phyloP scores from a whole-genome alignment of 2,888 invertebrate species.

The Sisyra terminalis region DNA sequence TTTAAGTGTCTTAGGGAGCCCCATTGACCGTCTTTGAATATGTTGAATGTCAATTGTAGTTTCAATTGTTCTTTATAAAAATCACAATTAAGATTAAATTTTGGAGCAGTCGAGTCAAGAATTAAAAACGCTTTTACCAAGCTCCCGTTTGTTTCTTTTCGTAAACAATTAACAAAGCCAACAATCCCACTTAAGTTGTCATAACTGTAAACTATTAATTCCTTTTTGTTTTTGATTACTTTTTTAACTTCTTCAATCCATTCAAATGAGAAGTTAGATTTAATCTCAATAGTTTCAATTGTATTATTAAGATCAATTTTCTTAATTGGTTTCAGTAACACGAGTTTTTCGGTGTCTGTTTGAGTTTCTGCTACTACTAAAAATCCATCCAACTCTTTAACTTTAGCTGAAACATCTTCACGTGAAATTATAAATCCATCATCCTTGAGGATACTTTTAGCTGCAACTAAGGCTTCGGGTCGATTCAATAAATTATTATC shows the following conservation, averaged over 20 bases:
- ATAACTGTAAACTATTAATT: slow-evolving; percentile 44
- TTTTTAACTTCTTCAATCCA: slow-evolving; percentile 35
- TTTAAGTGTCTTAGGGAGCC: slow-evolving; percentile 48
- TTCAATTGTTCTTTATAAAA: slow-evolving; percentile 55
- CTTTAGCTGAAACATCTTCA: slow-evolving; percentile 32
- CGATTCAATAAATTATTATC: slow-evolving; percentile 28
- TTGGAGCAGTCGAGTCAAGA: slow-evolving; percentile 41
- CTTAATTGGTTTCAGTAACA: slow-evolving; percentile 28
- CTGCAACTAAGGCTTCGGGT: slow-evolving; percentile 27
- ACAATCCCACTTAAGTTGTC: slow-evolving; percentile 58
- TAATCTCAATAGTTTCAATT: slow-evolving; percentile 30
- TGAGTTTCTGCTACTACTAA: slow-evolving; percentile 33
- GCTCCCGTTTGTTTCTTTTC: slow-evolving; percentile 46
- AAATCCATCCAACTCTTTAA: slow-evolving; percentile 26
- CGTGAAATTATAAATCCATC: slow-evolving; percentile 43
- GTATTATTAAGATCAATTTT: slow-evolving; percentile 28
- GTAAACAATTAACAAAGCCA: slow-evolving; percentile 78
- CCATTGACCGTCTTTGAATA: slow-evolving; percentile 35
- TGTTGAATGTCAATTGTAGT: slow-evolving; percentile 64
- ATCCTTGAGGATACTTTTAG: slow-evolving; percentile 32
- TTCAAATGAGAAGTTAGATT: slow-evolving; percentile 25
- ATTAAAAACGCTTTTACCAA: slow-evolving; percentile 44
- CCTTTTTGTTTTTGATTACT: slow-evolving; percentile 23
- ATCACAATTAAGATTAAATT: slow-evolving; percentile 43
- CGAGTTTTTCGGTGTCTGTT: slow-evolving; percentile 33